phyloP scores from a whole-genome alignment of 2,888 invertebrate species.

The Elegia similella region DNA sequence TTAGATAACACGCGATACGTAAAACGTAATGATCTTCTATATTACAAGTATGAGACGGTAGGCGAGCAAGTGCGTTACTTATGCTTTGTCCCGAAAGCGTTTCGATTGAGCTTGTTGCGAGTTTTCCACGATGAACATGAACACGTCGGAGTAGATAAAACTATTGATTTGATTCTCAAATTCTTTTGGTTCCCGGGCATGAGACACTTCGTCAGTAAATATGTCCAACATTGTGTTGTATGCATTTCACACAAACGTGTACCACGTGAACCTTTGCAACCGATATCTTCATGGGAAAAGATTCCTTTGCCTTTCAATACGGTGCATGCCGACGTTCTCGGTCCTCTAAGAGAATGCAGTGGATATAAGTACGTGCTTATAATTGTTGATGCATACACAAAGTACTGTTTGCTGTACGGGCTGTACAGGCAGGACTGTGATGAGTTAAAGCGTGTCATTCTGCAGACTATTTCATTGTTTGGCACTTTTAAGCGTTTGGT shows the following conservation, averaged over 20 bases:
- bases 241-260: too few relatives aligned
- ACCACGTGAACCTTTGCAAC: too few relatives aligned
- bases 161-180: slow-evolving; percentile 15
- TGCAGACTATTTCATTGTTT: slow-evolving; percentile 2
- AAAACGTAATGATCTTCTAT: background rate
- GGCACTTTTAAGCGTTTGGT: background rate
- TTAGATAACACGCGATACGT: slow-evolving; percentile 11
- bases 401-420: slow-evolving; percentile 20
- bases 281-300: too few relatives aligned
- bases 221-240: too few relatives aligned
- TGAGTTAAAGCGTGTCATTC: slow-evolving; percentile 24
- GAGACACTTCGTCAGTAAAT: slow-evolving; percentile 12
- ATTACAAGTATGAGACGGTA: slow-evolving; percentile 1
- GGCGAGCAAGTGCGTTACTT: slow-evolving; percentile 5
- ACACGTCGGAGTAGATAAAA: slow-evolving; percentile 22
- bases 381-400: slow-evolving; percentile 21
- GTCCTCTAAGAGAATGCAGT: slow-evolving; percentile 21
- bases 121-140: slow-evolving; percentile 26
- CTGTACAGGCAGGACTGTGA: slow-evolving; percentile 17
- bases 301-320: slow-evolving; percentile 22
- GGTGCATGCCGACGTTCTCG: slow-evolving; percentile 25
- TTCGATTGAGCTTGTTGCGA: slow-evolving; percentile 30
- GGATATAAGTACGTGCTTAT: slow-evolving; percentile 18
- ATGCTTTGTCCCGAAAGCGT: slow-evolving; percentile 15
- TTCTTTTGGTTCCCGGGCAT: slow-evolving; percentile 26